Conservation (phyloP, 1,140 invertebrate species). For the Coelopa frigida region DNA sequence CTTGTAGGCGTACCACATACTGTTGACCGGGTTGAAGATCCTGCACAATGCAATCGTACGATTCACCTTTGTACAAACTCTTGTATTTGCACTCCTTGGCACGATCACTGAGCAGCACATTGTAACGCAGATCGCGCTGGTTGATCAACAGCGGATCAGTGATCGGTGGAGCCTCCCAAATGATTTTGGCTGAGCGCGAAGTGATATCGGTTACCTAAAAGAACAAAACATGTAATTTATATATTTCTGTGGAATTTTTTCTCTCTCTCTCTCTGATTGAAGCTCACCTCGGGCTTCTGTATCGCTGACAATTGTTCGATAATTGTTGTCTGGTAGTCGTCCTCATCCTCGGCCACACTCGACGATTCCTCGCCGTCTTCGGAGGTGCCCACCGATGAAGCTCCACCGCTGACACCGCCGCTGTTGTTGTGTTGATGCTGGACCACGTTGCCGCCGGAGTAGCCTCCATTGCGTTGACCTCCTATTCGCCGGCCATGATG, state of each 20-base stretch:
- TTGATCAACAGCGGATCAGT: conserved; percentile 49
- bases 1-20: conserved; percentile 66
- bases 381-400: conserved; percentile 55
- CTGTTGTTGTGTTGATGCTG: conserved; percentile 13
- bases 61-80: conserved; percentile 65
- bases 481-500: conserved; percentile 8
- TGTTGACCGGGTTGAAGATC: conserved; percentile 75
- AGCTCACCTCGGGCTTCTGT: conserved; percentile 60
- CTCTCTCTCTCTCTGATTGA: background rate
- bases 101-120: conserved; percentile 69
- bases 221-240: background rate
- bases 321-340: conserved; percentile 51
- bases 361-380: conserved; percentile 65
- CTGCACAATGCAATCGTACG: conserved; percentile 66
- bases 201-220: conserved; percentile 68
- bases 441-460: conserved; percentile 33
- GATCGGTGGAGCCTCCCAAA: conserved; percentile 62
- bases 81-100: conserved; percentile 70
- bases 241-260: background rate
- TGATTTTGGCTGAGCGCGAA: conserved; percentile 67
- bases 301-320: conserved; percentile 65
- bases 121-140: conserved; percentile 61
- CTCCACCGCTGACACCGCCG: conserved; percentile 26
- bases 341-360: conserved; percentile 61
- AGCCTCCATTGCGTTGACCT: conserved; percentile 18